Percentiles rank a stretch among this genome's conserved stretches.
Conservation (phyloP, 1,140 invertebrate genomes). For the Cecropterus lyciades region DNA sequence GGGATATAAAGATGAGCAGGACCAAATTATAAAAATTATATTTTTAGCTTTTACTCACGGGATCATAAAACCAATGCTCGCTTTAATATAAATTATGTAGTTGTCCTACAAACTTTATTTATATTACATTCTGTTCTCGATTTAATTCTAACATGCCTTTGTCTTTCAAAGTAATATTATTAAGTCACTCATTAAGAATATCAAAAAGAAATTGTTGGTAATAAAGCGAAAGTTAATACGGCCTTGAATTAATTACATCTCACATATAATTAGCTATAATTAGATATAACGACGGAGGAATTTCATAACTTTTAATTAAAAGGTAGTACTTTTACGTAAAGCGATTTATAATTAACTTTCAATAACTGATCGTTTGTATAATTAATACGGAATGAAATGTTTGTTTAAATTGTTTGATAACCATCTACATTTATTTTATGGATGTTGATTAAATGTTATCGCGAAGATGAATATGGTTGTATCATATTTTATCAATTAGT, state of each 20-base stretch:
- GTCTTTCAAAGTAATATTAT: not conserved
- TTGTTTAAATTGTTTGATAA: conserved; percentile 26
- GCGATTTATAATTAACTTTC: conserved; percentile 48
- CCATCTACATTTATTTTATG: conserved; percentile 10
- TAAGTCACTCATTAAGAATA: conserved; percentile 11
- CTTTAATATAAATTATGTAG: too few relatives aligned
- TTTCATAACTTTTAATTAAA: conserved; percentile 48
- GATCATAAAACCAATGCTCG: too few relatives aligned
- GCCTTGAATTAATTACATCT: conserved; percentile 37
- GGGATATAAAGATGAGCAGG: too few relatives aligned
- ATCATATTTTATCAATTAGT: too few relatives aligned
- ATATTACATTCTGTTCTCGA: too few relatives aligned
- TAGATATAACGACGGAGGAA: conserved; percentile 32
- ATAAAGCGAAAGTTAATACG: conserved; percentile 29
- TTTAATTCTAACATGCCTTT: conserved; percentile 8
- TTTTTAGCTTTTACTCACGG: too few relatives aligned
- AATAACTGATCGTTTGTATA: conserved; percentile 49
- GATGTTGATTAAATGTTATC: conserved; percentile 1
- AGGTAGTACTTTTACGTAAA: conserved; percentile 38
- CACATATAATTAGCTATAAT: conserved; percentile 42
- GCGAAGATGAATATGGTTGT: too few relatives aligned
- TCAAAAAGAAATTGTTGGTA: conserved; percentile 17
- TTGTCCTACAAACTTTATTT: too few relatives aligned
- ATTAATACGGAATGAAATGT: conserved; percentile 37
- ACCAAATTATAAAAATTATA: too few relatives aligned